Evolutionary conservation across 2,888 invertebrate species (phyloP).

Genomic region (Rugalucina vietnamica): DNA sequence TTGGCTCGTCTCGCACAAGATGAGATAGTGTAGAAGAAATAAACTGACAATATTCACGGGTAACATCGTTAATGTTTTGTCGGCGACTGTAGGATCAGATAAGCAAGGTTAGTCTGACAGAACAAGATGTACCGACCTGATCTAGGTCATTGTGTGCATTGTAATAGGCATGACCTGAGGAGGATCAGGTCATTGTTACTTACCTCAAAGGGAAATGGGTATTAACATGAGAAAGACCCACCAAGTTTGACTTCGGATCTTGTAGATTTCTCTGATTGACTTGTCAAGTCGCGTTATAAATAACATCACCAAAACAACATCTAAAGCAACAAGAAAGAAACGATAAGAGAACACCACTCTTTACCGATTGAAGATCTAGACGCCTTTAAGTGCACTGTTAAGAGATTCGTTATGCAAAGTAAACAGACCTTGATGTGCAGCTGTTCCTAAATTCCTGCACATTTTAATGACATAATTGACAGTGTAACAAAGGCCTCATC

Average conservation of each 20-base stretch:
- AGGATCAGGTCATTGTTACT: background rate
- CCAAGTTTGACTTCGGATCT: too few relatives aligned
- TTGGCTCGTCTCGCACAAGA: background rate
- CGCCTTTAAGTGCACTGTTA: too few relatives aligned
- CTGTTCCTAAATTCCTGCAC: conserved; percentile 51
- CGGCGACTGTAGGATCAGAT: too few relatives aligned
- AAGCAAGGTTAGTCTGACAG: background rate
- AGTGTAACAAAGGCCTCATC: conserved; percentile 34
- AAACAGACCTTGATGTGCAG: conserved; percentile 30
- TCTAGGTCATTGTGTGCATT: background rate
- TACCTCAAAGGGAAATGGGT: too few relatives aligned
- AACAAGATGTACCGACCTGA: background rate
- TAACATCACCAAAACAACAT: too few relatives aligned
- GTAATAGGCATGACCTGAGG: background rate
- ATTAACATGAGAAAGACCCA: too few relatives aligned
- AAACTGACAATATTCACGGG: background rate
- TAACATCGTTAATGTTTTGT: background rate
- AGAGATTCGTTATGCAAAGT: background rate
- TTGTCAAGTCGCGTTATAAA: too few relatives aligned
- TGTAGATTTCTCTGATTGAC: too few relatives aligned
- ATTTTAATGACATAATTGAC: conserved; percentile 56
- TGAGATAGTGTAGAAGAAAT: background rate
- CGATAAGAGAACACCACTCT: too few relatives aligned
- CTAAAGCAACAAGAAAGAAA: too few relatives aligned
- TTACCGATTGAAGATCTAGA: too few relatives aligned